A percentile compares a stretch with the other conserved stretches of the same genome.
Conservation (phyloP, 2,113 vertebrate genomes). For the Seriola dumerili region DNA sequence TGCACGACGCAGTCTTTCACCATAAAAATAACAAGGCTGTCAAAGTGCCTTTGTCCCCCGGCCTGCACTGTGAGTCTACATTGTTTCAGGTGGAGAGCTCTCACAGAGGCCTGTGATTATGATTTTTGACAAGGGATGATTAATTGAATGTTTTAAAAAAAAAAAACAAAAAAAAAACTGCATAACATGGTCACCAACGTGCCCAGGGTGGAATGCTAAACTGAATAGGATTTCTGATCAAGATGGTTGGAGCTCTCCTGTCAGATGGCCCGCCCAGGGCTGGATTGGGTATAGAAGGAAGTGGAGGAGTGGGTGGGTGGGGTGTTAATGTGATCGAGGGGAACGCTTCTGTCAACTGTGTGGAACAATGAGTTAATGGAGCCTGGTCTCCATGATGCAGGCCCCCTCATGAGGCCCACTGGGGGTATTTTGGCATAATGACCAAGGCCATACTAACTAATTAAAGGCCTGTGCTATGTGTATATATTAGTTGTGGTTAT, state of each 20-base stretch:
- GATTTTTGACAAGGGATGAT: slow-evolving; percentile 63
- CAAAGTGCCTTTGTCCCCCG: slow-evolving; percentile 45
- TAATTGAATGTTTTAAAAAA: slow-evolving; percentile 51
- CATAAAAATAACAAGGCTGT: slow-evolving; percentile 65
- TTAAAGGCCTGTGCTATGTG: slow-evolving; percentile 48
- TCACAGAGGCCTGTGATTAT: slow-evolving; percentile 51
- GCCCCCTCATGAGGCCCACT: slow-evolving; percentile 46
- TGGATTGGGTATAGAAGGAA: slow-evolving; percentile 54
- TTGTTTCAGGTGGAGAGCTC: slow-evolving; percentile 68
- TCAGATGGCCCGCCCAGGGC: slow-evolving; percentile 57
- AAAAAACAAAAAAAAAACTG: slow-evolving; percentile 46
- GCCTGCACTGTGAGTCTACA: slow-evolving; percentile 36
- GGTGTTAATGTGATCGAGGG: slow-evolving; percentile 74
- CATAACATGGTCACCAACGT: slow-evolving; percentile 15
- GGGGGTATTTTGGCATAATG: slow-evolving; percentile 62
- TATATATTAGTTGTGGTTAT: slow-evolving; percentile 64
- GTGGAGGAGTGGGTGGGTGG: slow-evolving; percentile 42
- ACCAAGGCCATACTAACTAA: slow-evolving; percentile 51
- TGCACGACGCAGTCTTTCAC: slow-evolving; percentile 42
- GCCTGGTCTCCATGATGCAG: slow-evolving; percentile 60
- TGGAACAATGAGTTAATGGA: slow-evolving; percentile 77
- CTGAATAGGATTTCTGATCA: slow-evolving; percentile 49
- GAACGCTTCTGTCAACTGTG: slow-evolving; percentile 71
- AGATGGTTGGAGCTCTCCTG: slow-evolving; percentile 31
- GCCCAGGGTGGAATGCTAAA: slow-evolving; percentile 25